Evolutionary conservation across 2,113 vertebrate genomes (phyloP).

Genomic region (Passer montanus): DNA sequence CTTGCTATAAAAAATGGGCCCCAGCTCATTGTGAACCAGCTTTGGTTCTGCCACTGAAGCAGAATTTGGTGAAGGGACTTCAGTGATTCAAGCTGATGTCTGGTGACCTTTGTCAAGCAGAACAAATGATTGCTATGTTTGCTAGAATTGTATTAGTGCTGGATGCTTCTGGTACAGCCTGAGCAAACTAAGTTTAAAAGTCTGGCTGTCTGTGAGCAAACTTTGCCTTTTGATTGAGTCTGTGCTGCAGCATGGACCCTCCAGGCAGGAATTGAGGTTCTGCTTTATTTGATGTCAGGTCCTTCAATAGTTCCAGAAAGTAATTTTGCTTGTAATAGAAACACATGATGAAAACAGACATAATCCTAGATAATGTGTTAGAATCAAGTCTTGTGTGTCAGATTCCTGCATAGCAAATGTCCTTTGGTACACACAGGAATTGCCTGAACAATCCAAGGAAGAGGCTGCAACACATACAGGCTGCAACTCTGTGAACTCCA

Average conservation of each 20-base stretch:
- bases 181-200: conserved; percentile 16
- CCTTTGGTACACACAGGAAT: background rate
- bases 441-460: background rate
- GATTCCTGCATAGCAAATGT: background rate
- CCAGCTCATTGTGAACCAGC: background rate
- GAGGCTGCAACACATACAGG: background rate
- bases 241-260: background rate
- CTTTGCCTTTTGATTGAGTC: conserved; percentile 14
- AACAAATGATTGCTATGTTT: conserved; percentile 41
- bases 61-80: background rate
- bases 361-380: background rate
- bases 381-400: background rate
- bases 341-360: background rate
- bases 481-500: background rate
- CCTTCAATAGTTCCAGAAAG: background rate
- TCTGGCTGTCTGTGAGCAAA: conserved; percentile 15
- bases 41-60: conserved; percentile 13
- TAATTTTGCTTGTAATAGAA: background rate
- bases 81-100: conserved; percentile 9
- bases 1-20: background rate
- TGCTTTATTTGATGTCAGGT: background rate
- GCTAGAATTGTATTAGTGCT: conserved; percentile 13
- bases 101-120: conserved; percentile 39
- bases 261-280: background rate
- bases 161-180: conserved; percentile 36